Base-by-base conservation (phyloP, 2,888 invertebrate genomes). In the Macrosiphum euphorbiae region DNA sequence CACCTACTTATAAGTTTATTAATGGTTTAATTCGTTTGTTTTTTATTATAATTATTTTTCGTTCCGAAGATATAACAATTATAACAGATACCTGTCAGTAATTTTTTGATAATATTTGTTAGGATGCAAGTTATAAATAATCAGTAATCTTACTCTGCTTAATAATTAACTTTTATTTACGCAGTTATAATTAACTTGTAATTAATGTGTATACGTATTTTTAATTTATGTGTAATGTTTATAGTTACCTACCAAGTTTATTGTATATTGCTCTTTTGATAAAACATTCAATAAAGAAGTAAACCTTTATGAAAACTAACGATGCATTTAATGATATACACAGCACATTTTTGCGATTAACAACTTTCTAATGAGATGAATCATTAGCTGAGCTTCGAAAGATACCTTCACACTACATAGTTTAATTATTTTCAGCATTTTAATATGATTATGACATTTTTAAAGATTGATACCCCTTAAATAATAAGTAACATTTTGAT, bases 301-400 rank as follows among this genome's bases (percentile, higher is more conserved):
- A 16, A 44, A 26, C 24, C 24, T 35, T 91, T 52, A 28, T 20
- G 16, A 58, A 2, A 16, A 35, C 47, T 44, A 87, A 87, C 86
- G 86, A 92, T 92, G 24, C 35, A 55, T 85, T 85, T 55, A 55
- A 85, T 55, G 41, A 50, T 61, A 47, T n/a, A 35, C 61, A 16
- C 26, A 50, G 50, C 55, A 58, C 35, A 86, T 52, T 78, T 24
- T 24, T 50, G 47, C 41, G 86, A 87, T 87, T 92, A 86, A 92
- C 11, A 13, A 58, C 86, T 61, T 86, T 92, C 35, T 61, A 86
- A 92, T 61, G 61, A 86, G 47, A 61, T 61, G 55, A 86, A 87
- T 92, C 58, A 87, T 92, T 92, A 92, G 35, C 47, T 47, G 3
- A 91, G 58, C 8, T 87, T 50, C 47, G 5, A 86, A 91, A 47